These are phyloP conservation scores for Noturus placidus DNA, from an alignment of 2,113 vertebrate genomes.

Conservation along the genomic window DNA sequence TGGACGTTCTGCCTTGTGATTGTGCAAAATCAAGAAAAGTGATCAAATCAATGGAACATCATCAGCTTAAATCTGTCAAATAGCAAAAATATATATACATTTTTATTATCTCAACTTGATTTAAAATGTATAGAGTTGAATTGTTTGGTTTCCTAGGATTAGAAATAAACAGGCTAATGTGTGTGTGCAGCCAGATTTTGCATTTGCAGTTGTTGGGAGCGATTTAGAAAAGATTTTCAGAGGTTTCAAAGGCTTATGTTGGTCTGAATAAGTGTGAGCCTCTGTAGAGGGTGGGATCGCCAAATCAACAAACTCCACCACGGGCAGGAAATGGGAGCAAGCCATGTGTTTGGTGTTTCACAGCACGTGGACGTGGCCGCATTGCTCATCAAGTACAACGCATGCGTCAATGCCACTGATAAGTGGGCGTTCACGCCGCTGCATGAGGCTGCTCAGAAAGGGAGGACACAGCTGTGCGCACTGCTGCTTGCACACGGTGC, in stretches of 20 bases:
- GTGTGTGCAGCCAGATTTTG: neutral
- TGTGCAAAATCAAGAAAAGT: no score
- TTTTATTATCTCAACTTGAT: no score
- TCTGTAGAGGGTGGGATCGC: neutral
- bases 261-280: neutral
- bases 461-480: conserved; percentile 79
- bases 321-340: neutral
- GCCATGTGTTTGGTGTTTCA: conserved; percentile 14
- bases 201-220: neutral
- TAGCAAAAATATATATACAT: no score
- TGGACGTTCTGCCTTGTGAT: no score
- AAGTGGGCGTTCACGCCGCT: conserved; percentile 82
- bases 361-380: conserved; percentile 81
- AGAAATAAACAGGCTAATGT: neutral
- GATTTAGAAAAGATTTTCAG: neutral
- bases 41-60: no score
- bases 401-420: conserved; percentile 81
- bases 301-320: neutral
- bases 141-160: neutral
- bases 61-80: no score
- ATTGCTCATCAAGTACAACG: conserved; percentile 79
- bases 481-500: conserved; percentile 79
- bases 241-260: neutral
- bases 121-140: neutral
- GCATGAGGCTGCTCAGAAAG: conserved; percentile 81